Evolutionary conservation across 2,888 invertebrate species (phyloP).

Genomic region (Dryobotodes eremita): DNA sequence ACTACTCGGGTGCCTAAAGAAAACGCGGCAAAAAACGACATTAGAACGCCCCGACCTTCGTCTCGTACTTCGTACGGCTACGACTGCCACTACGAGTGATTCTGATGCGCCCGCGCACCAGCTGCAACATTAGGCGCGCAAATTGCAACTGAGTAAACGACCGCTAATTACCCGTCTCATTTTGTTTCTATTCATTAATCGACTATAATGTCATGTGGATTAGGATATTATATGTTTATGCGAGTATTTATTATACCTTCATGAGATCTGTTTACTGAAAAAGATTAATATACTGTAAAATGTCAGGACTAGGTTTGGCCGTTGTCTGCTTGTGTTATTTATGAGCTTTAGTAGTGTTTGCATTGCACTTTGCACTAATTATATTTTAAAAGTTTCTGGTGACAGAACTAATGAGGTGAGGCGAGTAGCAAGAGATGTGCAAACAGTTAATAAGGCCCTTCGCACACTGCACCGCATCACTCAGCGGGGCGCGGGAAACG

Average conservation of each 20-base stretch:
- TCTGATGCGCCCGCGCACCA: constrained; percentile 75
- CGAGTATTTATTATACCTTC: not conserved
- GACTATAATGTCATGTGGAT: constrained; percentile 7
- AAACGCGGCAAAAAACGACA: constrained; percentile 78
- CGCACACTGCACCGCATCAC: too few species aligned
- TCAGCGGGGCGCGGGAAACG: too few species aligned
- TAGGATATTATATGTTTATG: not conserved
- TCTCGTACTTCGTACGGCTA: constrained; percentile 70
- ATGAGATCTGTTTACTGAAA: constrained; percentile 2
- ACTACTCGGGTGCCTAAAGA: constrained; percentile 20
- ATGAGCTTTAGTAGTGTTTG: constrained; percentile 23
- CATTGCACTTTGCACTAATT: constrained; percentile 37
- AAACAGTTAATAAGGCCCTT: not conserved
- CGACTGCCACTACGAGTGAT: constrained; percentile 55
- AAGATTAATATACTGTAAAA: constrained; percentile 22
- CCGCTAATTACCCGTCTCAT: constrained; percentile 48
- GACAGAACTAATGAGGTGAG: constrained; percentile 25
- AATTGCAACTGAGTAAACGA: constrained; percentile 51
- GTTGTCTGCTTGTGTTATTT: constrained; percentile 33
- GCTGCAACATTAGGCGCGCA: constrained; percentile 68
- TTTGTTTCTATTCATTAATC: constrained; percentile 32
- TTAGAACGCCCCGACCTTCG: constrained; percentile 84
- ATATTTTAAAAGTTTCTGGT: constrained; percentile 22
- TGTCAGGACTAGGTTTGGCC: constrained; percentile 20
- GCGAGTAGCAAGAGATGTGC: not conserved